phyloP scores from a whole-genome alignment of 2,888 invertebrate species.

The Hydrotaea cyrtoneurina region DNA sequence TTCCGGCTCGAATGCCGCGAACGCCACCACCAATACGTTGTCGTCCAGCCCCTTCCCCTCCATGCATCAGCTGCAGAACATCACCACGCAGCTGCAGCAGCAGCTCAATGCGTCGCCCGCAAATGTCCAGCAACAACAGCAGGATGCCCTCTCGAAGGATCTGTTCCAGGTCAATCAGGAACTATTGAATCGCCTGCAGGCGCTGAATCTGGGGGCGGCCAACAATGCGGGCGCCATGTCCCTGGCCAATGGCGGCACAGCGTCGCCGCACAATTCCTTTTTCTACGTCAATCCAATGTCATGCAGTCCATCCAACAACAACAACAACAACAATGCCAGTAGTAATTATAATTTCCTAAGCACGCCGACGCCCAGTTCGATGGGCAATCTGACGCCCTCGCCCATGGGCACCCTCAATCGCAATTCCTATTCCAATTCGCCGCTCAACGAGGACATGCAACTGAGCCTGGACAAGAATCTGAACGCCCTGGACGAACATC shows the following conservation, averaged over 20 bases:
- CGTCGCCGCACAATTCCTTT: slow-evolving; percentile 79
- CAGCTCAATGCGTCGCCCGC: slow-evolving; percentile 74
- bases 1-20: slow-evolving; percentile 67
- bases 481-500: slow-evolving; percentile 82
- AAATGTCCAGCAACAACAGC: slow-evolving; percentile 71
- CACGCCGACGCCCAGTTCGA: slow-evolving; percentile 72
- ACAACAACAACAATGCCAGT: slow-evolving; percentile 73
- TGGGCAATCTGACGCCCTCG: slow-evolving; percentile 78
- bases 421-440: slow-evolving; percentile 78
- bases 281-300: slow-evolving; percentile 80
- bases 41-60: slow-evolving; percentile 76
- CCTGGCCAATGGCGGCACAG: slow-evolving; percentile 70
- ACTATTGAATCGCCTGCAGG: slow-evolving; percentile 79
- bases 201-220: slow-evolving; percentile 76
- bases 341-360: slow-evolving; percentile 77
- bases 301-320: slow-evolving; percentile 74
- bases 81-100: slow-evolving; percentile 78
- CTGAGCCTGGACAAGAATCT: slow-evolving; percentile 80
- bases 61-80: slow-evolving; percentile 78
- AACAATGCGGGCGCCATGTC: slow-evolving; percentile 68
- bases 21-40: slow-evolving; percentile 71
- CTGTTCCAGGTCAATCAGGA: slow-evolving; percentile 81
- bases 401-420: slow-evolving; percentile 79
- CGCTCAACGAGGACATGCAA: slow-evolving; percentile 76
- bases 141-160: slow-evolving; percentile 79